Conservation (phyloP, 2,888 invertebrate genomes). For the Agrilus mali region DNA sequence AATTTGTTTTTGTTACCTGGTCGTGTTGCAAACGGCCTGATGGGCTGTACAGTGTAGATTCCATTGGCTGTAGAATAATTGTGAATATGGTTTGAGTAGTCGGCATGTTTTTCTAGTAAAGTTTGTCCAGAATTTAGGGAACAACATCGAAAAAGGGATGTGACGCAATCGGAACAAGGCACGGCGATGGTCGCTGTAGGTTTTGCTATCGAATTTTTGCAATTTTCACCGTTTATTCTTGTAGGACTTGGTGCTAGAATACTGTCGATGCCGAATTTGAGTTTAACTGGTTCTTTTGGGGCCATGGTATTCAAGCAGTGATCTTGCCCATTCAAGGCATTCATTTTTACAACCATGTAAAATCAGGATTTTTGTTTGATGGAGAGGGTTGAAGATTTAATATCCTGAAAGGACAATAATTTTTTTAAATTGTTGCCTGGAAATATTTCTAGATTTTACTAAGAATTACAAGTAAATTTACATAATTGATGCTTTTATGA, state of each 20-base stretch:
- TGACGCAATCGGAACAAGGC: conserved; percentile 52
- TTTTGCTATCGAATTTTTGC: conserved; percentile 15
- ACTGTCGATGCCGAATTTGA: conserved; percentile 62
- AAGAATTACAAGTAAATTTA: no score
- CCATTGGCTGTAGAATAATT: conserved; percentile 9
- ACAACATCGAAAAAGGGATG: conserved; percentile 51
- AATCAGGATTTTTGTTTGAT: no score
- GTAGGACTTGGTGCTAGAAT: conserved; percentile 39
- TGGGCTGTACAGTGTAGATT: conserved; percentile 28
- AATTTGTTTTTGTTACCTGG: conserved; percentile 17
- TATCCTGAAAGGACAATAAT: no score
- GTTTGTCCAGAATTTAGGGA: conserved; percentile 24
- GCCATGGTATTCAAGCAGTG: not conserved
- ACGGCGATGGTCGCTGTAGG: conserved; percentile 29
- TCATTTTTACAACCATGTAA: no score
- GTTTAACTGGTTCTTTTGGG: conserved; percentile 21
- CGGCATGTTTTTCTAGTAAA: conserved; percentile 4
- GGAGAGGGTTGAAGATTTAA: no score
- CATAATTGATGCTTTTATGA: no score
- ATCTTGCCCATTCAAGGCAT: no score
- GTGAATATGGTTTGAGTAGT: conserved; percentile 9
- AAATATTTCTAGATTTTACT: no score
- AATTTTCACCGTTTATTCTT: conserved; percentile 5
- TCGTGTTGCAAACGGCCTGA: conserved; percentile 32
- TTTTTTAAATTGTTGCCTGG: no score